phyloP scores from a whole-genome alignment of 2,888 invertebrate species.

The Allacma fusca region DNA sequence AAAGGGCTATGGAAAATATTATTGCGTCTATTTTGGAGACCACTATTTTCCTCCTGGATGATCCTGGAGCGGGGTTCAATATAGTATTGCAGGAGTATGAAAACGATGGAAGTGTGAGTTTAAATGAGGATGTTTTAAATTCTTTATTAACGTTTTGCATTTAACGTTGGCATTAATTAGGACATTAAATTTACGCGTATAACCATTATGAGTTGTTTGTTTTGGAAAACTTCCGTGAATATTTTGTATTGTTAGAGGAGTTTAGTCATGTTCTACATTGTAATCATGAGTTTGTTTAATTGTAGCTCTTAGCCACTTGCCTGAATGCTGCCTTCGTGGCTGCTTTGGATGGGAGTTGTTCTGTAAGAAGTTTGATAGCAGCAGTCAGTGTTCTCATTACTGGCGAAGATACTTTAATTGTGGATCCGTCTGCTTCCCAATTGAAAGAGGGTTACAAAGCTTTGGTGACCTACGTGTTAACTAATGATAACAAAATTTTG shows the following conservation, averaged over 20 bases:
- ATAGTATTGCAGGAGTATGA: conserved; percentile 57
- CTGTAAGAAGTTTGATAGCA: conserved; percentile 50
- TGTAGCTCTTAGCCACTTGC: conserved; percentile 45
- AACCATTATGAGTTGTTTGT: too few species aligned
- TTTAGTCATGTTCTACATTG: too few species aligned
- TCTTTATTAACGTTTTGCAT: too few species aligned
- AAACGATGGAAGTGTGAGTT: conserved; percentile 57
- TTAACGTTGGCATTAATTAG: too few species aligned
- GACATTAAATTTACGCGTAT: too few species aligned
- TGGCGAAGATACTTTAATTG: conserved; percentile 41
- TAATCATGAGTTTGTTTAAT: conserved; percentile 25
- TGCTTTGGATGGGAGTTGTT: conserved; percentile 53
- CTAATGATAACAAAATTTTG: conserved; percentile 42
- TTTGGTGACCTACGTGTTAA: conserved; percentile 46
- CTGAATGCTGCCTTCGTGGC: conserved; percentile 52
- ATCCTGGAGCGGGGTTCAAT: conserved; percentile 56
- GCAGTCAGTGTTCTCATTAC: conserved; percentile 50
- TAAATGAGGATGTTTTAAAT: background rate
- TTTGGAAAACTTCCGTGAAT: too few species aligned
- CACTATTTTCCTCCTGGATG: conserved; percentile 54
- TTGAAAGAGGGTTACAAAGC: conserved; percentile 42
- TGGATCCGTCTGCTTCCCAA: conserved; percentile 54
- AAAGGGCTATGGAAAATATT: conserved; percentile 54
- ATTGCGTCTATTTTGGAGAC: conserved; percentile 52
- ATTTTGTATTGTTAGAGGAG: too few species aligned